Base-by-base conservation (phyloP, 2,888 invertebrate species). In the Caenorhabditis auriculariae region DNA sequence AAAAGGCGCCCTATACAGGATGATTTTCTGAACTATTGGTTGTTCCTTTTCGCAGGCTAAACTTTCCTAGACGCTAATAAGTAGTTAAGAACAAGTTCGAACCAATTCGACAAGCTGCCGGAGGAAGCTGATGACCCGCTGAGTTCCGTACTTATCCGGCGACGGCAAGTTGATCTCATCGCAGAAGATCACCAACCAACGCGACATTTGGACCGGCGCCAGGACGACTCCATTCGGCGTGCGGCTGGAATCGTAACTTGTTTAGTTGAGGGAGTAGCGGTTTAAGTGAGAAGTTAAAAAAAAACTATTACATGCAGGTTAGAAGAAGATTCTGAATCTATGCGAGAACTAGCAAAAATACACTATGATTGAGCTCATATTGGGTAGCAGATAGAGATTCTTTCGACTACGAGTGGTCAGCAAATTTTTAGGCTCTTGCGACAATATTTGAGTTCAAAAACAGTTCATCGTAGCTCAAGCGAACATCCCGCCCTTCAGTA, bases 81-180 rank as follows among this genome's bases (percentile, higher is more conserved):
- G n/a, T n/a, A n/a, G n/a, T 3, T 15, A 51, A 23, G 24, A 28
- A 27, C 19, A 52, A 7, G 41, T 23, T 15, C 32, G 32, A 15
- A 73, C 73, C 60, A 78, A 94, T 83, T 98, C 96, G 1, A 99
- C 92, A 66, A 99, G 86, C 84, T 99, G 98, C 19, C 98, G 87
- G 75, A 99, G 85, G 87, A 98, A 99, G 23, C 95, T 96, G 72
- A 99, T 99, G n/a, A 99, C 96, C 47, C 98, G 87, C 84, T 98
- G 96, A 5, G 86, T 86, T 39, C 85, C 85, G 72, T 76, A 81
- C 80, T 91, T 90, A 83, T 99, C 98, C 91, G 94, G 93, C 80
- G 95, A 94, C 0, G 98, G 98, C 82, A 99, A 88, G 86, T 99
- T 99, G 82, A 99, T 99, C 87, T 99, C 98, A 84, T 99, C 98